phyloP scores from a whole-genome alignment of 1,140 invertebrate species.

The Drosophila orena region DNA sequence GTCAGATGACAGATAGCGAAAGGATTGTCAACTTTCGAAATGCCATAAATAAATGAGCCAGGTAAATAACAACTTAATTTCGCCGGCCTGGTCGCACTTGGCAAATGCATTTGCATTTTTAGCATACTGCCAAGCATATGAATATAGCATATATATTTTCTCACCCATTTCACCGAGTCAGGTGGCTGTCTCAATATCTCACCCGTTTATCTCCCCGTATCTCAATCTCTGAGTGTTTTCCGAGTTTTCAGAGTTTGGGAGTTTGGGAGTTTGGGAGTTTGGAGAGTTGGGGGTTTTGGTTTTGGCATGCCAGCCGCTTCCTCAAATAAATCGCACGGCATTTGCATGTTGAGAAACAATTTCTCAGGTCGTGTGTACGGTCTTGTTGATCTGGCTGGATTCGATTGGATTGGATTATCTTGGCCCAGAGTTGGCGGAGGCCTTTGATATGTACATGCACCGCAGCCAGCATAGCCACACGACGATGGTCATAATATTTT shows the following conservation, averaged over 20 bases:
- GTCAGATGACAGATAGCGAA: conserved; percentile 47
- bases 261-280: neutral
- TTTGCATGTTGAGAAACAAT: conserved; percentile 81
- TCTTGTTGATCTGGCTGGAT: conserved; percentile 49
- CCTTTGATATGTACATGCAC: conserved; percentile 65
- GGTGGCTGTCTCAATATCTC: conserved; percentile 30
- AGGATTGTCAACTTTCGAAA: conserved; percentile 65
- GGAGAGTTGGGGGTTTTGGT: neutral
- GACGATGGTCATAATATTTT: conserved; percentile 81
- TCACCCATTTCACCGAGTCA: conserved; percentile 64
- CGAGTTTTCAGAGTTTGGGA: conserved; percentile 20
- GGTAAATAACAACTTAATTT: conserved; percentile 70
- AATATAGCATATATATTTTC: conserved; percentile 45
- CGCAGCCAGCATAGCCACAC: conserved; percentile 30
- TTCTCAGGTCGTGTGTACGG: conserved; percentile 66
- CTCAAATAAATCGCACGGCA: conserved; percentile 80
- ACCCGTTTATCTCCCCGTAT: conserved; percentile 21
- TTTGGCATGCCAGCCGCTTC: conserved; percentile 75
- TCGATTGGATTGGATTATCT: conserved; percentile 24
- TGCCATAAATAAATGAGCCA: conserved; percentile 53
- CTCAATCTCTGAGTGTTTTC: conserved; percentile 56
- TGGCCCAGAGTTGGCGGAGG: conserved; percentile 45
- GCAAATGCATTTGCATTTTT: conserved; percentile 53
- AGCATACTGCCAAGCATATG: conserved; percentile 38
- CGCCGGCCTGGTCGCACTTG: conserved; percentile 28